Evolutionary conservation across 2,888 invertebrate genomes (phyloP), one percentile per base, ranked within the genome.

Genomic region (Apodemia duryi): DNA sequence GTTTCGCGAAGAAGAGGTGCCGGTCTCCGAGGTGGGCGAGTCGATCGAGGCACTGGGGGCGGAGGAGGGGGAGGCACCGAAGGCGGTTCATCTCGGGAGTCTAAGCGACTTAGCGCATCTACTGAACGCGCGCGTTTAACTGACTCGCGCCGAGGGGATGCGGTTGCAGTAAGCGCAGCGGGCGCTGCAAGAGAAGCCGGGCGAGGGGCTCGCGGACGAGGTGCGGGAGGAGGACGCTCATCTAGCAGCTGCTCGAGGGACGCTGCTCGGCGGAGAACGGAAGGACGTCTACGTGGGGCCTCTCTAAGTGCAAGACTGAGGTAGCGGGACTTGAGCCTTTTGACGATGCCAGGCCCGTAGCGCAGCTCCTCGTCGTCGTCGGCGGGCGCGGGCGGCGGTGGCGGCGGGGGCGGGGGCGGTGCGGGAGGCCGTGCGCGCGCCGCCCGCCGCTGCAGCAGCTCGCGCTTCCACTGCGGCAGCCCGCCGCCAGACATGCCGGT

Each of bases 301-400:
- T 96, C 96, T n/a, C 97, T 93, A 69, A 97, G 87, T 10, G 97
- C 96, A 72, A 97, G 93, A 83, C 96, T 97, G 70, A 98, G 93
- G 83, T 97, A 98, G 80, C 97, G 95, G 80, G 96, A 96, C 82
- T 96, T 95, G 73, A 98, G 93, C 76, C 96, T 96, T 79, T 96
- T 97, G 52, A 98, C 98, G 79, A 98, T 97, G 67, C 98, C 97
- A 64, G 98, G 98, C 1, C 98, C 98, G 91, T 98, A 97, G 80
- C 96, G 95, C 67, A 97, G 91, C 82, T 97, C 97, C 85, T 97
- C 97, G 73, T 86, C 87, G 62, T 82, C 84, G 77, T 83, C 83
- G 77, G 81, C 66, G 69, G 79, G 75, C 57, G 81, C 79, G 65
- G 84, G 80, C 64, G 82, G 80, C 35, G 83, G 82, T 38, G 81